Conservation (phyloP, 2,113 vertebrate genomes). For the Muntiacus muntjak region DNA sequence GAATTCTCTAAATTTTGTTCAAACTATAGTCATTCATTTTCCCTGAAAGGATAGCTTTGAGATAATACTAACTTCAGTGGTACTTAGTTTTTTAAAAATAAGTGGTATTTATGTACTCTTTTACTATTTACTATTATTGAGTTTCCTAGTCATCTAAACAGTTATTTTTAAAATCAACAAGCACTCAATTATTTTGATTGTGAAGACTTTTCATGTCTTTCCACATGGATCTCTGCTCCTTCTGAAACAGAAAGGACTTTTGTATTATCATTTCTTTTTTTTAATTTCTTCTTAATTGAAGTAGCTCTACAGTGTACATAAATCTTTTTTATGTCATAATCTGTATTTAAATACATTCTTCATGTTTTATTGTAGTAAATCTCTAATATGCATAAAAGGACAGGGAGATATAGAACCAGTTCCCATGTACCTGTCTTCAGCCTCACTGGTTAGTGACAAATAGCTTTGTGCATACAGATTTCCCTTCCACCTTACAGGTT, state of each 20-base stretch:
- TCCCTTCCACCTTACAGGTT: neutral
- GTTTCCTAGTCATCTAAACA: neutral
- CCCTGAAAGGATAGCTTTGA: neutral
- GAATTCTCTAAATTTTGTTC: neutral
- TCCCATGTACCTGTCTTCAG: neutral
- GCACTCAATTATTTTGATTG: neutral
- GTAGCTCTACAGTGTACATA: neutral
- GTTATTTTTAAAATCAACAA: neutral
- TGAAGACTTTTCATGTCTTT: neutral
- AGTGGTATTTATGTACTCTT: neutral
- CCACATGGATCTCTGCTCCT: neutral
- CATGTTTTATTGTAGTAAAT: neutral
- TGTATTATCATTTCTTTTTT: neutral
- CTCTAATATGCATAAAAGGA: neutral
- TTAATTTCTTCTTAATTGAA: neutral
- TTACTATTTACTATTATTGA: neutral
- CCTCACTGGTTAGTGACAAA: neutral
- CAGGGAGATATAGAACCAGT: neutral
- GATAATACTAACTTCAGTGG: neutral
- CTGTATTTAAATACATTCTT: neutral
- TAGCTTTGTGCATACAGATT: neutral
- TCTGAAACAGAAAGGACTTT: neutral
- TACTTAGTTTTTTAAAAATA: constrained; percentile 4
- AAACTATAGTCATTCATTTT: neutral
- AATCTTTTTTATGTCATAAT: neutral